Evolutionary conservation across 30 jellyfish, hydroid and myxozoan species (phyloP).

Genomic region (Aurelia aurita complex sp. Pacific): DNA sequence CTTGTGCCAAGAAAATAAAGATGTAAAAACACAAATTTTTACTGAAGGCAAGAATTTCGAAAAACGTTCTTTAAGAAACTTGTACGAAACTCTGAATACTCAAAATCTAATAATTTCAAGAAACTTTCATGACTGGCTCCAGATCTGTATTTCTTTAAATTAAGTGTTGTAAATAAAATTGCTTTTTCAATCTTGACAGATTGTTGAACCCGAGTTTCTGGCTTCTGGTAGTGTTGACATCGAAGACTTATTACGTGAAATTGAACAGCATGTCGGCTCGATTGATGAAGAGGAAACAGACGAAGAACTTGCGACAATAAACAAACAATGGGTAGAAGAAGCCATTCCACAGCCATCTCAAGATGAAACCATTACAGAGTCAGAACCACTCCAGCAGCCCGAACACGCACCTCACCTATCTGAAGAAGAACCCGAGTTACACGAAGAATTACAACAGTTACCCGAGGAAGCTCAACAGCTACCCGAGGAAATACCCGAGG

Average conservation of each 20-base stretch:
- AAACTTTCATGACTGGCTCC: too few relatives aligned
- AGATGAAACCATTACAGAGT: conserved; percentile 51
- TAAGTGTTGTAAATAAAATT: too few relatives aligned
- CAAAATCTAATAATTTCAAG: too few relatives aligned
- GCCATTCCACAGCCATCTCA: conserved; percentile 22
- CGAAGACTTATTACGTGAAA: conserved; percentile 73
- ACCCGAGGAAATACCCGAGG: neutral
- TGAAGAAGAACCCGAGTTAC: conserved; percentile 12
- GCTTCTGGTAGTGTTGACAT: conserved; percentile 67
- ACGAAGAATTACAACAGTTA: neutral
- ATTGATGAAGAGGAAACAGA: conserved; percentile 67
- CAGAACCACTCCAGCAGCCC: conserved; percentile 37
- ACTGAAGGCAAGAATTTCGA: too few relatives aligned
- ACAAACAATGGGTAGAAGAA: conserved; percentile 55
- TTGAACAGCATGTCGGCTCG: conserved; percentile 76
- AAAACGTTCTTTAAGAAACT: too few relatives aligned
- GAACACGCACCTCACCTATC: conserved; percentile 36
- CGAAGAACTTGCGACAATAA: conserved; percentile 53
- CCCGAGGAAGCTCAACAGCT: conserved; percentile 21
- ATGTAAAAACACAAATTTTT: too few relatives aligned
- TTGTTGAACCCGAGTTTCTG: conserved; percentile 71
- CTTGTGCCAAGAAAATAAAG: too few relatives aligned
- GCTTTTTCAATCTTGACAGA: conserved; percentile 2
- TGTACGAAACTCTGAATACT: too few relatives aligned
- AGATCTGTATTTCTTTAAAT: too few relatives aligned